These are phyloP conservation scores for Meteorus sp. DNA, from an alignment of 1,140 invertebrate genomes.

Conservation along the genomic window DNA sequence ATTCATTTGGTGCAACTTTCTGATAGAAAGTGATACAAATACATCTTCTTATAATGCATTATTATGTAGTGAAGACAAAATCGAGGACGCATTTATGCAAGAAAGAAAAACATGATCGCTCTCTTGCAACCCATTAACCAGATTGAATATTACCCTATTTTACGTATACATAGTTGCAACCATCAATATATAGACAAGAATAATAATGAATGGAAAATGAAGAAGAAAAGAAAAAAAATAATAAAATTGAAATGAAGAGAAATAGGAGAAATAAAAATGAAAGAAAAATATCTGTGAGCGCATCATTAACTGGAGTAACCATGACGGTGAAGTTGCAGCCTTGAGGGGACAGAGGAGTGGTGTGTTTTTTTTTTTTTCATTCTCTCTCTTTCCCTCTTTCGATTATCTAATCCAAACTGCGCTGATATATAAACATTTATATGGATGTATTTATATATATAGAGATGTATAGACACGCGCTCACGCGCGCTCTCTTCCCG, in stretches of 20 bases:
- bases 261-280: constrained; percentile 46
- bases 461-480: too few species aligned
- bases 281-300: constrained; percentile 24
- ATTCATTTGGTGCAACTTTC: constrained; percentile 26
- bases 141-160: constrained; percentile 52
- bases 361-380: constrained; percentile 20
- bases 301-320: not conserved
- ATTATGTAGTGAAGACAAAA: constrained; percentile 34
- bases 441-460: too few species aligned
- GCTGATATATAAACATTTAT: too few species aligned
- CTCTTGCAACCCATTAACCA: constrained; percentile 36
- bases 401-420: constrained; percentile 23
- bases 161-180: too few species aligned
- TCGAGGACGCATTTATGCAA: constrained; percentile 35
- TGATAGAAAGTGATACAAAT: not conserved
- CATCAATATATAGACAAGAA: too few species aligned
- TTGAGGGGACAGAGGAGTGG: not conserved
- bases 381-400: constrained; percentile 9
- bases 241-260: too few species aligned
- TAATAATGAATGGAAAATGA: too few species aligned
- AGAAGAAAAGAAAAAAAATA: too few species aligned
- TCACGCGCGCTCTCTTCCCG: constrained; percentile 18
- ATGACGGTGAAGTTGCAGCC: constrained; percentile 9
- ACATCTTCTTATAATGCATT: not conserved
- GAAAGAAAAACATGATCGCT: not conserved